Percentiles rank a stretch among this genome's conserved stretches.
phyloP scores from a whole-genome alignment of 1,140 invertebrate genomes.

The Hesperophylax magnus region DNA sequence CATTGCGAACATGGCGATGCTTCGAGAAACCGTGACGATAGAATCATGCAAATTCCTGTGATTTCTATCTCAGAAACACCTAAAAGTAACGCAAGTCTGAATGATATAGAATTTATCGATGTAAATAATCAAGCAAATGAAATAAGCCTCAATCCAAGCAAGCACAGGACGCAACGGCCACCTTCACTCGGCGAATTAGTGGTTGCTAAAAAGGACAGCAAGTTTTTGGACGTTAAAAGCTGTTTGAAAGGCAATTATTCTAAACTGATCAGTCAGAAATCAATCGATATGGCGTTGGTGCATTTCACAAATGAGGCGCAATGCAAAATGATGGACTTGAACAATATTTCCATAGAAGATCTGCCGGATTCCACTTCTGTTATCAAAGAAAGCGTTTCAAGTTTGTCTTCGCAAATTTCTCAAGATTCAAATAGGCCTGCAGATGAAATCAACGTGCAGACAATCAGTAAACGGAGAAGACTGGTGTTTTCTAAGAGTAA shows the following conservation, averaged over 20 bases:
- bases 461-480: not conserved
- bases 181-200: not conserved
- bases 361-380: constrained; percentile 41
- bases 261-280: constrained; percentile 52
- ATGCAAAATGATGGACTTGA: constrained; percentile 48
- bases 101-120: not conserved
- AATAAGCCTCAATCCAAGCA: not conserved
- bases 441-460: not conserved
- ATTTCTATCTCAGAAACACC: constrained; percentile 51
- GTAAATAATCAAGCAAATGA: not conserved
- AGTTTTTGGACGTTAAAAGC: constrained; percentile 38
- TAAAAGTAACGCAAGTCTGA: constrained; percentile 7
- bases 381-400: constrained; percentile 3
- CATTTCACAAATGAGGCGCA: constrained; percentile 51
- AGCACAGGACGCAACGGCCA: not conserved
- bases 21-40: constrained; percentile 1
- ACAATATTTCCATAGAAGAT: constrained; percentile 56
- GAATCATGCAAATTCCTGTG: constrained; percentile 43
- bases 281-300: constrained; percentile 50
- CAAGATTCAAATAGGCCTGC: not conserved
- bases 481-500: not conserved
- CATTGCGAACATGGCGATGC: not conserved
- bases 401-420: not conserved
- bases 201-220: not conserved
- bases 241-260: constrained; percentile 46